These are phyloP conservation scores for Dastarcus helophoroides DNA, from an alignment of 2,888 invertebrate species.

Conservation along the genomic window DNA sequence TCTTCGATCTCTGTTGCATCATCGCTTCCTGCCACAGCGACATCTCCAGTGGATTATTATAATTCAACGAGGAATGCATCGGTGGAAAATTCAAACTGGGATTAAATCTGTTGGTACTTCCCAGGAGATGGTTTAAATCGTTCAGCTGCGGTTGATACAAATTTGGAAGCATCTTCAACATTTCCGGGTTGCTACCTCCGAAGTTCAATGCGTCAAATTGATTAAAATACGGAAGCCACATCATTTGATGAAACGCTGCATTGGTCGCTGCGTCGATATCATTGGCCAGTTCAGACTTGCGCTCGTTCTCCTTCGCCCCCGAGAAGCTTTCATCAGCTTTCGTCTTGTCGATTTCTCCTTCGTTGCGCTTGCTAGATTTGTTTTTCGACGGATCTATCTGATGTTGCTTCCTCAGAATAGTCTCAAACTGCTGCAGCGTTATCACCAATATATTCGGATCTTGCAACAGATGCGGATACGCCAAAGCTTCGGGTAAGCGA, in stretches of 20 bases:
- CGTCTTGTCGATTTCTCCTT: conserved; percentile 5
- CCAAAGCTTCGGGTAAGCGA: conserved; percentile 60
- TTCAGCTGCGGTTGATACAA: conserved; percentile 38
- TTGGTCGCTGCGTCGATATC: conserved; percentile 60
- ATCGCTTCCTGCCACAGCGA: conserved; percentile 63
- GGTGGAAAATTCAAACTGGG: conserved; percentile 31
- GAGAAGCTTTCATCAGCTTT: conserved; percentile 3
- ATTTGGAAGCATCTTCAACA: conserved; percentile 45
- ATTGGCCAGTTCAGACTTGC: conserved; percentile 39
- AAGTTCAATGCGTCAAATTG: conserved; percentile 50
- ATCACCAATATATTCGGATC: conserved; percentile 71
- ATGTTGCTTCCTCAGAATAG: conserved; percentile 46
- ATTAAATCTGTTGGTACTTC: conserved; percentile 37
- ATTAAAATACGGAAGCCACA: conserved; percentile 60
- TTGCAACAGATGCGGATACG: conserved; percentile 58
- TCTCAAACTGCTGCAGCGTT: conserved; percentile 61
- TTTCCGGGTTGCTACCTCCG: conserved; percentile 40
- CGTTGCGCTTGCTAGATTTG: conserved; percentile 9
- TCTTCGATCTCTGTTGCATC: conserved; percentile 33
- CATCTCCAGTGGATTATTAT: conserved; percentile 45
- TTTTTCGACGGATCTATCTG: conserved; percentile 26
- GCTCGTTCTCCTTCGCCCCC: too few species aligned
- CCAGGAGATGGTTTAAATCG: conserved; percentile 43
- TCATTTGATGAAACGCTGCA: conserved; percentile 59
- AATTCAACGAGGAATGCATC: conserved; percentile 36